Evolutionary conservation across 1,140 invertebrate genomes (phyloP).

Genomic region (Halesus radiatus): DNA sequence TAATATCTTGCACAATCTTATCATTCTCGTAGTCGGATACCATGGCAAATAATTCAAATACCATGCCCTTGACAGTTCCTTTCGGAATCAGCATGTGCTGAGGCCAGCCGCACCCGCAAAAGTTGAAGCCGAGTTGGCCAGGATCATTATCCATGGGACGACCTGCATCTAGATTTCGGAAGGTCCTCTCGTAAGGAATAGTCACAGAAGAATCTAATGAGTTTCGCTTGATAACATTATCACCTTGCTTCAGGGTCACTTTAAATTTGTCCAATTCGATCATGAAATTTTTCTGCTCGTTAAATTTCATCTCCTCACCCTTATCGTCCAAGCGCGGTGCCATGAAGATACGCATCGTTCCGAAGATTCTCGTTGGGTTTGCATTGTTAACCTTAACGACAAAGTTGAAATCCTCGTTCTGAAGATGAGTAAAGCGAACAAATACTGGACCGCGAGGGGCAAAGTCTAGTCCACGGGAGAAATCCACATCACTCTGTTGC

Average conservation of each 20-base stretch:
- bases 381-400: conserved; percentile 76
- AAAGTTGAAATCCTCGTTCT: conserved; percentile 79
- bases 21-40: conserved; percentile 83
- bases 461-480: conserved; percentile 85
- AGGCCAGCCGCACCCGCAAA: conserved; percentile 91
- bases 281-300: conserved; percentile 79
- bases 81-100: conserved; percentile 86
- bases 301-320: conserved; percentile 74
- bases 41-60: conserved; percentile 84
- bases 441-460: conserved; percentile 79
- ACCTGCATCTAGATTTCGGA: conserved; percentile 73
- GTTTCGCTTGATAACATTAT: conserved; percentile 73
- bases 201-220: conserved; percentile 80
- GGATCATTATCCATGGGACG: conserved; percentile 66
- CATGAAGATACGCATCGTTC: conserved; percentile 83
- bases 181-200: conserved; percentile 80
- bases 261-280: conserved; percentile 85
- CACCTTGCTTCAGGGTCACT: conserved; percentile 73
- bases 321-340: conserved; percentile 79
- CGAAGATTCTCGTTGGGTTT: conserved; percentile 65
- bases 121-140: conserved; percentile 75
- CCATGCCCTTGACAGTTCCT: conserved; percentile 77
- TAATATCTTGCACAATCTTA: conserved; percentile 62
- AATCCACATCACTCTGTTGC: conserved; percentile 81
- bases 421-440: conserved; percentile 79